Percentiles rank a stretch among this genome's conserved stretches.
phyloP scores from a whole-genome alignment of 2,113 vertebrate species.

The Leucoraja erinaceus region DNA sequence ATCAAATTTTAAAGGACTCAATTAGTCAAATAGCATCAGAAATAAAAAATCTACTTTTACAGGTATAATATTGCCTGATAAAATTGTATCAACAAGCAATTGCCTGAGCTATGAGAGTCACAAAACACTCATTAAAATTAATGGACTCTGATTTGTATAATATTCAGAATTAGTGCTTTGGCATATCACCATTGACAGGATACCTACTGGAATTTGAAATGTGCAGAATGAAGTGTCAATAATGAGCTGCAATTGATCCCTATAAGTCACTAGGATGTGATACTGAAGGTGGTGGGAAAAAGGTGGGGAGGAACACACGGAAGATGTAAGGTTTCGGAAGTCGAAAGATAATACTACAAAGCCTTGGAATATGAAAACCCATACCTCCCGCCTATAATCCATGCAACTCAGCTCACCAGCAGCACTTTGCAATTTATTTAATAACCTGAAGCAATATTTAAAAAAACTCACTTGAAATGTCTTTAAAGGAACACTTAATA shows the following conservation, averaged over 20 bases:
- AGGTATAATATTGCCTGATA: background rate
- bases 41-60: constrained; percentile 1
- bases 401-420: background rate
- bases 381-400: too few relatives aligned
- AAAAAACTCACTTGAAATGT: too few relatives aligned
- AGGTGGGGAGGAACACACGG: background rate
- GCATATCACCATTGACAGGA: constrained; percentile 10
- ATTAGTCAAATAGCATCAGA: background rate
- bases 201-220: background rate
- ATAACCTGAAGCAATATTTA: background rate
- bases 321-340: background rate
- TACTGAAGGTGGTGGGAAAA: background rate
- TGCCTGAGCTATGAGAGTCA: background rate
- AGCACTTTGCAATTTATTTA: background rate
- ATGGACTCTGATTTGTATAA: constrained; percentile 8
- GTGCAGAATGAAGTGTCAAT: background rate
- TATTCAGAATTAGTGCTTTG: background rate
- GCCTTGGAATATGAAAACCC: background rate
- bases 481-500: too few relatives aligned
- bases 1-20: background rate
- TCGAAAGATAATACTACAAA: background rate
- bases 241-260: background rate
- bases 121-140: constrained; percentile 8
- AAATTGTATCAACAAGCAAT: background rate
- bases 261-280: background rate